phyloP scores from a whole-genome alignment of 2,888 invertebrate species.

The Halocaridina rubra region DNA sequence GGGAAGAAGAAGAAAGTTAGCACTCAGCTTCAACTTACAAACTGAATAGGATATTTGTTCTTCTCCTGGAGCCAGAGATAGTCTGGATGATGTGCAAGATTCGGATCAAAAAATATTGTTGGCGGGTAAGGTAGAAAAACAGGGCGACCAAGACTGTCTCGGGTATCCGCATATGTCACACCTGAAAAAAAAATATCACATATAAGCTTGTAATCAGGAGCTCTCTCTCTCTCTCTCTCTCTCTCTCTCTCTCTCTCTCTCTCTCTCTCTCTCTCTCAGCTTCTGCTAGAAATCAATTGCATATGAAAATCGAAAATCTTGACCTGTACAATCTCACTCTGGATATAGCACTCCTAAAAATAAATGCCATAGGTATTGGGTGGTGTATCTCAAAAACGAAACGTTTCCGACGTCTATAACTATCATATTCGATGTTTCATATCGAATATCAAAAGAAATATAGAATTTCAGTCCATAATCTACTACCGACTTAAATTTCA shows the following conservation, averaged over 20 bases:
- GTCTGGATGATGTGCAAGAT: not conserved
- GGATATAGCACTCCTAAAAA: not conserved
- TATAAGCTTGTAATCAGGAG: too few relatives aligned
- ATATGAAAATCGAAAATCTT: too few relatives aligned
- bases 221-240: too few relatives aligned
- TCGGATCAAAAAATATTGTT: not conserved
- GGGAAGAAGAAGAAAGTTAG: too few relatives aligned
- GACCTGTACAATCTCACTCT: too few relatives aligned
- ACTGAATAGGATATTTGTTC: slow-evolving; percentile 16
- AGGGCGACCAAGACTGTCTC: slow-evolving; percentile 11
- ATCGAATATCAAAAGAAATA: not conserved
- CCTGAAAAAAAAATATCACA: too few relatives aligned
- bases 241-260: too few relatives aligned
- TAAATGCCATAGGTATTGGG: not conserved
- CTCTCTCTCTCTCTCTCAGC: too few relatives aligned
- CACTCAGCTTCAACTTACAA: too few relatives aligned
- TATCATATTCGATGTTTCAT: not conserved
- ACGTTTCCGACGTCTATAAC: too few relatives aligned
- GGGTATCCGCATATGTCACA: not conserved
- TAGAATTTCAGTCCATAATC: not conserved
- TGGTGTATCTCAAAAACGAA: not conserved
- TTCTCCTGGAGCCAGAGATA: not conserved
- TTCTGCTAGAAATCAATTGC: too few relatives aligned
- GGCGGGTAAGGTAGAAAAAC: slow-evolving; percentile 31
- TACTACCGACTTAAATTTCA: not conserved